Percentiles rank a stretch among this genome's conserved stretches.
These are phyloP conservation scores for Salticus scenicus DNA, from an alignment of 2,888 invertebrate genomes.

Conservation along the genomic window DNA sequence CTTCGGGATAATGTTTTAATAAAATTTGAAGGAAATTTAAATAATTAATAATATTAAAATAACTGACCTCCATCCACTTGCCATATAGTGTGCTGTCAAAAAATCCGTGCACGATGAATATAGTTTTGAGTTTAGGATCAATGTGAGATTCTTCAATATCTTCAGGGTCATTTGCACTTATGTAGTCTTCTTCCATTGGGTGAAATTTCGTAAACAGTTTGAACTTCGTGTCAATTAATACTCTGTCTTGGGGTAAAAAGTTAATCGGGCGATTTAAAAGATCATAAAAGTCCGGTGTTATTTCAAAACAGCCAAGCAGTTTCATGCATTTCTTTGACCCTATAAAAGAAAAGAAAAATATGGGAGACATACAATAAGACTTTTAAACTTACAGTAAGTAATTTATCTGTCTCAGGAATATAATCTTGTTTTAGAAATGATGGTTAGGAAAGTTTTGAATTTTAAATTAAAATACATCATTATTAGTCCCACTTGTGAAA, in stretches of 20 bases:
- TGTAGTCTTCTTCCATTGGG: slow-evolving; percentile 42
- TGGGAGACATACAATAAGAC: too few relatives aligned
- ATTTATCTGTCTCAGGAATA: too few relatives aligned
- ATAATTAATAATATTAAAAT: too few relatives aligned
- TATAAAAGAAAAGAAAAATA: background rate
- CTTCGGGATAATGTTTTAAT: too few relatives aligned
- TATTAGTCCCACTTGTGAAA: too few relatives aligned
- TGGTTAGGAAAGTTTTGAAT: too few relatives aligned
- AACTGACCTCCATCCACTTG: slow-evolving; percentile 70
- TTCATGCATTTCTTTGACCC: slow-evolving; percentile 49
- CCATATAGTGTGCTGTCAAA: slow-evolving; percentile 70
- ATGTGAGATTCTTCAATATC: slow-evolving; percentile 49
- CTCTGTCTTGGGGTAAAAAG: slow-evolving; percentile 64
- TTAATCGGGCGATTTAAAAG: slow-evolving; percentile 68
- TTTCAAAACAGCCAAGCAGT: slow-evolving; percentile 60
- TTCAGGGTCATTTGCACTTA: slow-evolving; percentile 42
- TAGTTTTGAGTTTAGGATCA: slow-evolving; percentile 46
- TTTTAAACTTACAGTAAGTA: too few relatives aligned
- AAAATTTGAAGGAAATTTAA: too few relatives aligned
- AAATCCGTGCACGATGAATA: slow-evolving; percentile 71
- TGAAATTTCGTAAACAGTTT: slow-evolving; percentile 65
- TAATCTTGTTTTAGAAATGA: too few relatives aligned
- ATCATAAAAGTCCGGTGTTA: slow-evolving; percentile 68
- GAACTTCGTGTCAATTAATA: slow-evolving; percentile 66
- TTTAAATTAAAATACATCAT: too few relatives aligned